Evolutionary conservation across 2,888 invertebrate genomes (phyloP).

Genomic region (Tubulanus polymorphus): DNA sequence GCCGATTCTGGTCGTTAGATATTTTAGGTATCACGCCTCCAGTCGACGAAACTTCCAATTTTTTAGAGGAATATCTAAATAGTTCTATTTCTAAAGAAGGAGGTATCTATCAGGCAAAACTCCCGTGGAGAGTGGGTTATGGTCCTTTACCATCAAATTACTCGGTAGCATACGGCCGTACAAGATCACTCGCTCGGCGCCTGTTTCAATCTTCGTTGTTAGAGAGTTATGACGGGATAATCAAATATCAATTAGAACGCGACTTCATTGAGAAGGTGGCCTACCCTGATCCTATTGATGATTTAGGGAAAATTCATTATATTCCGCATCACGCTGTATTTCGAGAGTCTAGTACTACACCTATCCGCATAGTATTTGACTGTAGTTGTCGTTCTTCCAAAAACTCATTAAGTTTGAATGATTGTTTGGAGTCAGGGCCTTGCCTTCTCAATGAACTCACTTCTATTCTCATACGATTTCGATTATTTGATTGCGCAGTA

Average conservation of each 20-base stretch:
- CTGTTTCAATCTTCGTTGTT: neutral
- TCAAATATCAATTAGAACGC: neutral
- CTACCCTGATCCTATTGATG: too few species aligned
- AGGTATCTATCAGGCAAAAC: neutral
- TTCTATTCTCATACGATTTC: conserved; percentile 17
- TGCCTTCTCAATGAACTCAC: conserved; percentile 13
- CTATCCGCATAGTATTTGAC: conserved; percentile 28
- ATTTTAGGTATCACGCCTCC: neutral
- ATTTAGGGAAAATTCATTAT: neutral
- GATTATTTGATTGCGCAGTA: conserved; percentile 15
- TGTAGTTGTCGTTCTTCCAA: conserved; percentile 13
- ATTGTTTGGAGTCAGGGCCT: conserved; percentile 21
- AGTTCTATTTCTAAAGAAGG: neutral
- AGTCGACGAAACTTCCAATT: neutral
- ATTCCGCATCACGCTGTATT: conserved; percentile 14
- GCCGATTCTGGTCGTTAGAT: neutral
- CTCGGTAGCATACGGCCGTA: neutral
- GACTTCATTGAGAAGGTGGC: neutral
- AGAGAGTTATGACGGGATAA: neutral
- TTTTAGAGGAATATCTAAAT: neutral
- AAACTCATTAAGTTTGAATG: conserved; percentile 17
- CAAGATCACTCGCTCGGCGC: neutral
- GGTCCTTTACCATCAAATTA: neutral
- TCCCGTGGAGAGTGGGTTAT: neutral
- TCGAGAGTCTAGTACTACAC: conserved; percentile 20